These are phyloP conservation scores for Coluber constrictor DNA, from an alignment of 2,797 vertebrate species.

Conservation along the genomic window DNA sequence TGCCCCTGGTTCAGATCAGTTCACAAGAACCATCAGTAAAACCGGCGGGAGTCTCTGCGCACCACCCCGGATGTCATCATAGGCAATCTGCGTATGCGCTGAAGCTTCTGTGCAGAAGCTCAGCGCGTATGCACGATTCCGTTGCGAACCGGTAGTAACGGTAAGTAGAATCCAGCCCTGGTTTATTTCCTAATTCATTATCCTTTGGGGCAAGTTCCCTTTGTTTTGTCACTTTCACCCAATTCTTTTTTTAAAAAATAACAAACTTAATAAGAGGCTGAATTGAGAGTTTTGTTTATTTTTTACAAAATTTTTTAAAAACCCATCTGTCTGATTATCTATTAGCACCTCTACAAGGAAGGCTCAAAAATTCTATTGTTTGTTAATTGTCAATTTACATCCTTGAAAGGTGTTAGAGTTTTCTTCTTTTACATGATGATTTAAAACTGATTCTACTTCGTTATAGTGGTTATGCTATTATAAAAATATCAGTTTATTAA, in stretches of 20 bases:
- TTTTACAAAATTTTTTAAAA: no score
- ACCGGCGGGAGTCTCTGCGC: no score
- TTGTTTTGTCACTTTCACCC: neutral
- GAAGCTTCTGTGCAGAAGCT: no score
- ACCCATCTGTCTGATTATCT: slow-evolving; percentile 64
- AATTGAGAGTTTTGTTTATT: slow-evolving; percentile 27
- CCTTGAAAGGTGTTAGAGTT: slow-evolving; percentile 74
- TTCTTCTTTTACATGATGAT: slow-evolving; percentile 68
- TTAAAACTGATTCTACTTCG: slow-evolving; percentile 71
- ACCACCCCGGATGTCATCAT: no score
- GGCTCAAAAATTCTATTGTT: slow-evolving; percentile 73
- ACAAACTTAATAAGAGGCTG: slow-evolving; percentile 63
- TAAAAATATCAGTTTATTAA: slow-evolving; percentile 28
- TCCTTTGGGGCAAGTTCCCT: neutral
- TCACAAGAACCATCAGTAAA: no score
- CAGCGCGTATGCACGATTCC: no score
- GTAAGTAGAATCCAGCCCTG: no score
- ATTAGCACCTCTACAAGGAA: slow-evolving; percentile 76
- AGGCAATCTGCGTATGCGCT: no score
- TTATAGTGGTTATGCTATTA: no score
- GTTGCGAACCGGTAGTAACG: no score
- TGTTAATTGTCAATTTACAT: slow-evolving; percentile 81
- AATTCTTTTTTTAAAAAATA: slow-evolving; percentile 63
- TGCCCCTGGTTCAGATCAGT: no score
- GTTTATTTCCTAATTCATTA: neutral